Base-by-base conservation (phyloP, 2,888 invertebrate species). In the Eilema griseolum region DNA sequence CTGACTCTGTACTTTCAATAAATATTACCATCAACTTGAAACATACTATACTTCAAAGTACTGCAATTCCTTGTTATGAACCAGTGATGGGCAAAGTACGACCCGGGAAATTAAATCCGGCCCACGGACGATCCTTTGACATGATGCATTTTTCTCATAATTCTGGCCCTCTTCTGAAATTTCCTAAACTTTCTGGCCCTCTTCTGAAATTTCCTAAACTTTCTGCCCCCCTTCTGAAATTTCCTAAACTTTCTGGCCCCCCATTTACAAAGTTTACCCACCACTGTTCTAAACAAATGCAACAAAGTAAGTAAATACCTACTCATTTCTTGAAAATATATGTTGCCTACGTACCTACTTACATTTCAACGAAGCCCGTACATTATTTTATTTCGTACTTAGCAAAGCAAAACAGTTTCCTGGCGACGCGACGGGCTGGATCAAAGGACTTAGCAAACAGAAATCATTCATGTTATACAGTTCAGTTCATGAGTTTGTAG, bases 381-480 rank as follows among this genome's bases (percentile, higher is more conserved):
- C 69, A 70, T 71, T 75, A 76, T 77, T 75, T 77, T 73, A 69
- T 76, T 75, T 75, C 70, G 68, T 76, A 73, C 69, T 78, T 72
- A 76, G 79, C 72, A 75, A 73, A 76, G 78, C 72, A 76, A 74
- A 71, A 83, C 69, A 72, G 78, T 73, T 82, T 62, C 73, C 74
- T 72, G 76, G 65, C 28, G n/a, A 52, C n/a, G 14, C 59, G 59
- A 66, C 72, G 71, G 78, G 72, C 69, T 72, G 71, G 79, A 82
- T 83, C 83, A 82, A 82, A 82, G 82, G 72, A 72, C 41, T 70
- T 70, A 26, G 72, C 73, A 71, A 81, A 82, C 79, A 81, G 74
- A 77, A 77, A 73, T 72, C 69, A 68, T 74, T 74, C 59, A 67
- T 66, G 71, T 71, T 67, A 70, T 71, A 75, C 71, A 71, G 72